phyloP scores from a whole-genome alignment of 2,113 vertebrate genomes.

The Pagrus major region DNA sequence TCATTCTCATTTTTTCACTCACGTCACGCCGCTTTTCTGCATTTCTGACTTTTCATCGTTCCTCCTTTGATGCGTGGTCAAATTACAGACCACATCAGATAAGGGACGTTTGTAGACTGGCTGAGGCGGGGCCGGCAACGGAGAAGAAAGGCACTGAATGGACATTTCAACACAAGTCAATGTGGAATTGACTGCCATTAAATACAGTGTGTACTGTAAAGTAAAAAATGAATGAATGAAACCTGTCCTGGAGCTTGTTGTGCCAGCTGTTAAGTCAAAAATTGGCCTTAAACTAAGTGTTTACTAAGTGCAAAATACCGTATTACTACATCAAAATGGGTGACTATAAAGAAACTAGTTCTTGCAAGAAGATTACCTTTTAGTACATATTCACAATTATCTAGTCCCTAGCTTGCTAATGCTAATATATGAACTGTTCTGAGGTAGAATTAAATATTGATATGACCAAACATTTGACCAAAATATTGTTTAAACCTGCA shows the following conservation, averaged over 20 bases:
- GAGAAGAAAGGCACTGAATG: conserved; percentile 26
- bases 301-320: not conserved
- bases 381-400: too few species aligned
- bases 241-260: not conserved
- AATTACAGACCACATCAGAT: conserved; percentile 53
- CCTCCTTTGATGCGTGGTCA: conserved; percentile 36
- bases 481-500: not conserved
- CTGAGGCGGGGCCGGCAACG: not conserved
- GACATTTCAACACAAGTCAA: conserved; percentile 43
- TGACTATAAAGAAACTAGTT: not conserved
- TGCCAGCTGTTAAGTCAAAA: not conserved
- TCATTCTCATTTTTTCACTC: conserved; percentile 1
- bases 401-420: too few species aligned
- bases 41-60: conserved; percentile 28
- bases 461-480: not conserved
- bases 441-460: not conserved
- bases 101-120: conserved; percentile 18
- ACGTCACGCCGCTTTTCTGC: conserved; percentile 6
- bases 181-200: conserved; percentile 28
- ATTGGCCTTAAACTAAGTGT: not conserved
- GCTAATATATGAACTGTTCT: not conserved
- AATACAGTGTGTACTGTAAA: not conserved
- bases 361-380: not conserved
- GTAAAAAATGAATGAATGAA: not conserved
- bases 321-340: too few species aligned